phyloP scores from a whole-genome alignment of 1,140 invertebrate genomes.

The Drosophila yakuba region DNA sequence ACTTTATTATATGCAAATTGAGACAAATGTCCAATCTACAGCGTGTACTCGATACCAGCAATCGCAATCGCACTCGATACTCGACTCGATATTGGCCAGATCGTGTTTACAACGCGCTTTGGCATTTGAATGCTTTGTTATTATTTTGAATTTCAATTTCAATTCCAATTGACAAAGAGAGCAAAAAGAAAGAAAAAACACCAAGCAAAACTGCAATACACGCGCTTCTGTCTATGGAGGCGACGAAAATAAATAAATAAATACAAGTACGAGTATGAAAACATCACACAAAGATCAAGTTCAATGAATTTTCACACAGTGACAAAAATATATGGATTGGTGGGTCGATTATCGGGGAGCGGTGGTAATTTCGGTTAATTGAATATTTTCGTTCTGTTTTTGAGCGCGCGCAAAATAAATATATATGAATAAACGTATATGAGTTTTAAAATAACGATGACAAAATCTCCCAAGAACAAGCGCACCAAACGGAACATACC shows the following conservation, averaged over 20 bases:
- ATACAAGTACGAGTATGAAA: neutral
- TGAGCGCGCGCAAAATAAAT: constrained; percentile 41
- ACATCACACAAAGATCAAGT: constrained; percentile 68
- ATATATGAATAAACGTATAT: constrained; percentile 60
- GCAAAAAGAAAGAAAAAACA: neutral
- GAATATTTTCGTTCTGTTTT: constrained; percentile 58
- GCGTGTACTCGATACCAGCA: constrained; percentile 41
- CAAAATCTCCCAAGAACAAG: constrained; percentile 72
- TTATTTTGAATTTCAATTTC: constrained; percentile 54
- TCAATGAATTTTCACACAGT: constrained; percentile 75
- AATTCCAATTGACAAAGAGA: constrained; percentile 45
- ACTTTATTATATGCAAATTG: constrained; percentile 81
- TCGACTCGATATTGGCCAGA: constrained; percentile 18
- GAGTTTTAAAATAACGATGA: constrained; percentile 84
- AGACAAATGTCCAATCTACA: constrained; percentile 60
- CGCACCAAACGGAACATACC: constrained; percentile 38
- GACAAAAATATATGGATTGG: constrained; percentile 20
- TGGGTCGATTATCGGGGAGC: constrained; percentile 1
- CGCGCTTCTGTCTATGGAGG: constrained; percentile 34
- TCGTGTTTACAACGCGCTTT: constrained; percentile 62
- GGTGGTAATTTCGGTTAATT: constrained; percentile 64
- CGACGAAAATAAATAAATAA: constrained; percentile 2
- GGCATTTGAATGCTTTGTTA: constrained; percentile 71
- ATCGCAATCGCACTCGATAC: constrained; percentile 34
- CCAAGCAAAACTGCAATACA: constrained; percentile 55